Evolutionary conservation across 2,113 vertebrate genomes (phyloP).

Genomic region (Pangasianodon gigas): DNA sequence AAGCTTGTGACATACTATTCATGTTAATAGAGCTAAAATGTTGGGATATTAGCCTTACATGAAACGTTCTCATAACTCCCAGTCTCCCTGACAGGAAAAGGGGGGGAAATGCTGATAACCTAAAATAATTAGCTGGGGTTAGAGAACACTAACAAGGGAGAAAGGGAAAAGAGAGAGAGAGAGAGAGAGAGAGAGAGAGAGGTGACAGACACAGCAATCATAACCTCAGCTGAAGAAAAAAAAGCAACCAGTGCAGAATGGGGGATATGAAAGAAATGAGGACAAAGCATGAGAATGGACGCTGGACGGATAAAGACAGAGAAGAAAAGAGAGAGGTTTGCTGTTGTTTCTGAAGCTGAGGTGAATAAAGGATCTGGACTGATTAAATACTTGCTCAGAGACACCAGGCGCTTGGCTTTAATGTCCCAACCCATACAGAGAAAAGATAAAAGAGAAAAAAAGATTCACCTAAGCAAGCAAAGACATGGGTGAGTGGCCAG

Average conservation of each 20-base stretch:
- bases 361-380: constrained; percentile 18
- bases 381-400: constrained; percentile 27
- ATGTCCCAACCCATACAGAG: background rate
- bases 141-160: background rate
- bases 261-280: background rate
- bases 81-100: background rate
- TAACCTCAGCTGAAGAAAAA: background rate
- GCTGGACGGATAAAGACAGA: background rate
- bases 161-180: background rate
- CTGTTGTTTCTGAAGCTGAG: constrained; percentile 24
- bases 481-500: constrained; percentile 44
- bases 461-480: constrained; percentile 52
- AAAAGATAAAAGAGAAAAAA: constrained; percentile 20
- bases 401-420: constrained; percentile 14
- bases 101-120: background rate
- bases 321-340: constrained; percentile 5
- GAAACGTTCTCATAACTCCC: background rate
- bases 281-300: background rate
- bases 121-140: background rate
- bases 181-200: background rate
- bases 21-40: background rate
- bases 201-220: constrained; percentile 8
- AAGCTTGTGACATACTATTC: background rate
- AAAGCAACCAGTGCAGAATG: background rate
- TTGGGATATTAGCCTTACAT: background rate